Evolutionary conservation across 1,140 invertebrate genomes (phyloP).

Genomic region (Lucilia cuprina): DNA sequence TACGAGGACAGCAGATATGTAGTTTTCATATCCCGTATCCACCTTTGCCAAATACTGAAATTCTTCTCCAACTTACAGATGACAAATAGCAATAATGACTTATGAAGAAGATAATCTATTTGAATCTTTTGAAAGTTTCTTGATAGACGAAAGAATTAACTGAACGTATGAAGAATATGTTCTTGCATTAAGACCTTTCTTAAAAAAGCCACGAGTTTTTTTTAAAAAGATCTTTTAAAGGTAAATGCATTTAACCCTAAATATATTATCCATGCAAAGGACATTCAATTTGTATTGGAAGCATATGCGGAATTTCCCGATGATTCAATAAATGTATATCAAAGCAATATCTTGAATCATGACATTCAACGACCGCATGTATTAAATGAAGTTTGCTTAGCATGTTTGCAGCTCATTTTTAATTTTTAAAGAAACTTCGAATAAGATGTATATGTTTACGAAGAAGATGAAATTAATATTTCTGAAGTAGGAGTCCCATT

Average conservation of each 20-base stretch:
- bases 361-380: no score
- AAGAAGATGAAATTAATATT: background rate
- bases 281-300: slow-evolving; percentile 54
- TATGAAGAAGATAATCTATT: background rate
- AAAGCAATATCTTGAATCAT: no score
- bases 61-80: slow-evolving; percentile 19
- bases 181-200: slow-evolving; percentile 31
- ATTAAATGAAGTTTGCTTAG: no score
- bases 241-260: no score
- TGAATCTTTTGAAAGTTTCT: slow-evolving; percentile 20
- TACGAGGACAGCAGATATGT: slow-evolving; percentile 13
- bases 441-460: background rate
- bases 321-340: no score
- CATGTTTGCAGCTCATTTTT: slow-evolving; percentile 22
- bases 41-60: slow-evolving; percentile 20
- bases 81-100: background rate
- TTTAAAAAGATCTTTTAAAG: slow-evolving; percentile 40
- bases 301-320: no score
- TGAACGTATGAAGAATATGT: background rate
- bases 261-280: slow-evolving; percentile 46
- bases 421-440: background rate
- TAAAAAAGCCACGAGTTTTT: slow-evolving; percentile 32
- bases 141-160: no score
- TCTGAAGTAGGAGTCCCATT: background rate
- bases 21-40: no score